A percentile compares a stretch with the other conserved stretches of the same genome.
phyloP scores from a whole-genome alignment of 2,797 vertebrate genomes.

The Chaetophractus vellerosus region DNA sequence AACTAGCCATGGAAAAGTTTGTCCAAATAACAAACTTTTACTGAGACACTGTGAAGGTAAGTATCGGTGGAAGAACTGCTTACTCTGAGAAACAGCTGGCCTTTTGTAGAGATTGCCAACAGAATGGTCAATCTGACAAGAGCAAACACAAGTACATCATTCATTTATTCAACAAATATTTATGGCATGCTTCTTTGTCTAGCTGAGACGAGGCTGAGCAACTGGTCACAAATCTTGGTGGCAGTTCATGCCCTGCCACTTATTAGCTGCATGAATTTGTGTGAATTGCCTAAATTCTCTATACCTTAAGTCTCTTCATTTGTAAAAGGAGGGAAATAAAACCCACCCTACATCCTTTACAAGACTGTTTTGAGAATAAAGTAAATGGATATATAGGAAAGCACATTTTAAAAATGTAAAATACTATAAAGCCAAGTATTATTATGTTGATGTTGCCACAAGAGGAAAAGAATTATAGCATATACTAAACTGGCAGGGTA shows the following conservation, averaged over 20 bases:
- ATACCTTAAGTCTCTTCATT: background rate
- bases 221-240: background rate
- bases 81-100: conserved; percentile 18
- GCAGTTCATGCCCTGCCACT: background rate
- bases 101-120: conserved; percentile 13
- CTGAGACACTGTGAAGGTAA: background rate
- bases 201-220: background rate
- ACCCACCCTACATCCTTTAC: background rate
- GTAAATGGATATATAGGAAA: background rate
- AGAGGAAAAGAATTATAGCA: background rate
- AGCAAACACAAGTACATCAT: background rate
- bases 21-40: background rate
- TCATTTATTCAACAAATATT: conserved; percentile 39
- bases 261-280: background rate
- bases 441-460: conserved; percentile 2
- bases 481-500: background rate
- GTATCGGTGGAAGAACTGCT: background rate
- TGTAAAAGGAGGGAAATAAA: conserved; percentile 27
- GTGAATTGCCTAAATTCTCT: background rate
- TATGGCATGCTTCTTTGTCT: conserved; percentile 24
- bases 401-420: background rate
- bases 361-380: conserved; percentile 19
- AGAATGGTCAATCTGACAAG: background rate
- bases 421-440: background rate
- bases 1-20: background rate